Evolutionary conservation across 1,140 invertebrate species (phyloP).

Genomic region (Meloidogyne chitwoodi): DNA sequence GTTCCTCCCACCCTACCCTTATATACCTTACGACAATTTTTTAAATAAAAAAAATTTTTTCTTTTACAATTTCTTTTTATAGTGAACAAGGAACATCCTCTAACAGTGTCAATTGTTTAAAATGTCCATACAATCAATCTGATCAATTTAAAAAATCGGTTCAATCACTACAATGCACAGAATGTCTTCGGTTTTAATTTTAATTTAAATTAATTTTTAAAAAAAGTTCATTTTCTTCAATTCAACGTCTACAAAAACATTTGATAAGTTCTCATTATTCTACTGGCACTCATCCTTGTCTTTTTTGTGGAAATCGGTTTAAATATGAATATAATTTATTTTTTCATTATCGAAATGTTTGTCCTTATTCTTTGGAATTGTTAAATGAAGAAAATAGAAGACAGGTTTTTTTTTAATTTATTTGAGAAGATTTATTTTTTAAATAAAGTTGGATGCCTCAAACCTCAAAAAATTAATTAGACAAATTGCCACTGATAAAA

Average conservation of each 20-base stretch:
- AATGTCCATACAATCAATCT: not conserved
- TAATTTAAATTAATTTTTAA: not conserved
- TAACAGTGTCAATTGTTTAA: not conserved
- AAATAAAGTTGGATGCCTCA: conserved; percentile 17
- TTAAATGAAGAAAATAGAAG: conserved; percentile 48
- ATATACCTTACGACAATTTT: too few species aligned
- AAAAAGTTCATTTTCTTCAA: conserved; percentile 8
- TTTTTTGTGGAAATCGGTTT: conserved; percentile 54
- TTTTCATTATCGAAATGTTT: conserved; percentile 52
- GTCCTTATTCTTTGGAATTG: conserved; percentile 47
- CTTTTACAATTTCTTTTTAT: too few species aligned
- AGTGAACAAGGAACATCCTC: not conserved
- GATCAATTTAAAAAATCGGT: not conserved
- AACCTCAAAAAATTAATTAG: conserved; percentile 27
- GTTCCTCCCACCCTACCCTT: too few species aligned
- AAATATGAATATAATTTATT: conserved; percentile 57
- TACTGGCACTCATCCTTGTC: conserved; percentile 50
- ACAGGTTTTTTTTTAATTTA: conserved; percentile 28
- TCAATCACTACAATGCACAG: not conserved
- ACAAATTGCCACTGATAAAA: conserved; percentile 7
- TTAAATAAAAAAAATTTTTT: too few species aligned
- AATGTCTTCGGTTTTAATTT: not conserved
- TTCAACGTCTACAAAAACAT: conserved; percentile 45
- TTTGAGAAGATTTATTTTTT: not conserved
- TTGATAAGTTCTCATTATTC: conserved; percentile 50